phyloP scores from a whole-genome alignment of 2,888 invertebrate species.

The Aspidiotus destructor region DNA sequence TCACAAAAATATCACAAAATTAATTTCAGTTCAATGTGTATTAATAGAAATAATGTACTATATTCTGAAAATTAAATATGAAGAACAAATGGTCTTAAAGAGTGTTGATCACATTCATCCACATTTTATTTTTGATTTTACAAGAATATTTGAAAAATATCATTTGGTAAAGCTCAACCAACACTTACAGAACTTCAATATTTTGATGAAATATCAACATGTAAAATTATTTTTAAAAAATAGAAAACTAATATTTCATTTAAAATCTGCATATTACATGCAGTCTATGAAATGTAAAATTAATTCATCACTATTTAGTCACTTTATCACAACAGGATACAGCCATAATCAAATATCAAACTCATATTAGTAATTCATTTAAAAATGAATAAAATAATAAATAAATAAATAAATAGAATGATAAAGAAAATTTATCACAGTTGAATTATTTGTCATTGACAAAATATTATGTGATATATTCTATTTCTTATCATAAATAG shows the following conservation, averaged over 20 bases:
- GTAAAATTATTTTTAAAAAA: background rate
- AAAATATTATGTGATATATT: conserved; percentile 1
- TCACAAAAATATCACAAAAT: too few relatives aligned
- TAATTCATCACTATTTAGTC: background rate
- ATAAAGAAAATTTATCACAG: background rate
- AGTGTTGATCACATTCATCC: conserved; percentile 1
- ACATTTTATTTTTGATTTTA: conserved; percentile 1
- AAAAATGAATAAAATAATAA: background rate
- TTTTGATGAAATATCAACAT: background rate
- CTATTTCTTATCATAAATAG: background rate
- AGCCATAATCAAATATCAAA: background rate
- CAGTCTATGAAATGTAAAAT: background rate
- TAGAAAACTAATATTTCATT: background rate
- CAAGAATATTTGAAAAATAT: background rate
- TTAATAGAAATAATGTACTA: too few relatives aligned
- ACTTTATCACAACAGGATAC: background rate
- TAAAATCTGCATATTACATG: background rate
- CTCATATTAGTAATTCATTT: background rate
- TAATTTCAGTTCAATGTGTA: too few relatives aligned
- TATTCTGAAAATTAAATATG: too few relatives aligned
- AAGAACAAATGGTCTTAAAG: background rate
- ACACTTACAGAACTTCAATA: background rate
- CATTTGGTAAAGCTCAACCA: background rate
- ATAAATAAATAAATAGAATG: background rate
- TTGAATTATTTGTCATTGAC: background rate